Percentiles rank a stretch among this genome's conserved stretches.
Conservation (phyloP, 2,888 invertebrate genomes). For the Noctuana brunneofusca region DNA sequence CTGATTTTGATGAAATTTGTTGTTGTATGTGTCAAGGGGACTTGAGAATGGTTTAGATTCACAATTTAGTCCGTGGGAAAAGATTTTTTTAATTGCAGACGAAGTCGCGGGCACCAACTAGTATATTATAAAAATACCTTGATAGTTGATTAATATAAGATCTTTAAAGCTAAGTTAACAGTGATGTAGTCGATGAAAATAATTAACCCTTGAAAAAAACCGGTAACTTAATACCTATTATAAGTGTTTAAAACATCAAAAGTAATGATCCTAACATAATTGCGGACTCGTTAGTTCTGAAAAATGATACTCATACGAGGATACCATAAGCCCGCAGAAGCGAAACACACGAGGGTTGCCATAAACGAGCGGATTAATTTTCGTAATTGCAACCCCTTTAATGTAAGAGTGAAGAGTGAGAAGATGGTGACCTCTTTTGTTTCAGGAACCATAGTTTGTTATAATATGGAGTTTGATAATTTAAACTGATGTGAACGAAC, state of each 20-base stretch:
- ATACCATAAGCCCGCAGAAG: conserved; percentile 19
- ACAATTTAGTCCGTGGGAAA: too few species aligned
- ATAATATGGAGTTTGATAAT: not conserved
- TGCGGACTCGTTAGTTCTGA: conserved; percentile 42
- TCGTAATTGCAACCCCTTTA: conserved; percentile 31
- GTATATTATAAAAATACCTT: too few species aligned
- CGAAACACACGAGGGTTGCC: conserved; percentile 13
- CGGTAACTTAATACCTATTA: conserved; percentile 6
- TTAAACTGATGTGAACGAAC: not conserved
- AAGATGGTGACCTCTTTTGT: conserved; percentile 15
- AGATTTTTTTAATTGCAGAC: too few species aligned
- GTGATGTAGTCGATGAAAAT: too few species aligned
- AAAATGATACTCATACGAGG: conserved; percentile 38
- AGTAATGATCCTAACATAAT: conserved; percentile 36
- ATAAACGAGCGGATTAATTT: conserved; percentile 32
- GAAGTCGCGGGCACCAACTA: too few species aligned
- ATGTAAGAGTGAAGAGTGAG: conserved; percentile 5
- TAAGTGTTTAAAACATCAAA: conserved; percentile 28
- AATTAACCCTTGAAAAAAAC: not conserved
- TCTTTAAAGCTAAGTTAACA: too few species aligned
- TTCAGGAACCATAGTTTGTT: not conserved
- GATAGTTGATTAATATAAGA: too few species aligned
- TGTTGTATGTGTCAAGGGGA: too few species aligned
- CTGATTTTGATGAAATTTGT: too few species aligned
- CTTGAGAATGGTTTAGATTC: too few species aligned